Conservation (phyloP, 2,888 invertebrate species). For the Apamea anceps region DNA sequence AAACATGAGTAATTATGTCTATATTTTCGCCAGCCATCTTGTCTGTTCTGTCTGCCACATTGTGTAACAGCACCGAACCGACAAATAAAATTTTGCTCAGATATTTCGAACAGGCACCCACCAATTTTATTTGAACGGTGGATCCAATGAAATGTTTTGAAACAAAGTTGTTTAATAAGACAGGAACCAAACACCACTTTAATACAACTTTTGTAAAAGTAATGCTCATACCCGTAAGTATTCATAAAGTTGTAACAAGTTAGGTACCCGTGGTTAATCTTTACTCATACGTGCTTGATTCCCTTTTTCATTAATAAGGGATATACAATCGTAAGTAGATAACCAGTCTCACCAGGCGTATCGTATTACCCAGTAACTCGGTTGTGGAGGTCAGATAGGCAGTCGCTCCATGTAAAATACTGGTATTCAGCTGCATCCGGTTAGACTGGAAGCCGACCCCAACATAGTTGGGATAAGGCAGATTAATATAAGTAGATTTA, state of each 20-base stretch:
- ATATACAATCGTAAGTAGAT: neutral
- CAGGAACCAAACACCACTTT: neutral
- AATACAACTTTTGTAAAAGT: neutral
- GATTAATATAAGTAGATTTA: neutral
- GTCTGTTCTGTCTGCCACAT: no score
- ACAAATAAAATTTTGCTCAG: slow-evolving; percentile 35
- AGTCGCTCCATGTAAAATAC: neutral
- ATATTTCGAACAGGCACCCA: slow-evolving; percentile 32
- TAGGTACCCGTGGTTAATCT: neutral
- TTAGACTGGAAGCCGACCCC: neutral
- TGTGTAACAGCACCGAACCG: neutral
- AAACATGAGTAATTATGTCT: neutral
- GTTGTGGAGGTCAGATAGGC: neutral
- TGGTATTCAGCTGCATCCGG: neutral
- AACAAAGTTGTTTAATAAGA: neutral
- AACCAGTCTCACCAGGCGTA: neutral
- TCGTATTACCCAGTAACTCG: neutral
- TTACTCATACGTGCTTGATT: neutral
- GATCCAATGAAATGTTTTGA: slow-evolving; percentile 11
- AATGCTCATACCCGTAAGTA: neutral
- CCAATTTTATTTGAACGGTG: neutral
- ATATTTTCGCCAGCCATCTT: neutral
- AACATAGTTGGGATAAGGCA: neutral
- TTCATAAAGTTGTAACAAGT: neutral
- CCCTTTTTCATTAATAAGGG: neutral